Conservation (phyloP, 2,797 vertebrate species). For the Nothura maculosa region DNA sequence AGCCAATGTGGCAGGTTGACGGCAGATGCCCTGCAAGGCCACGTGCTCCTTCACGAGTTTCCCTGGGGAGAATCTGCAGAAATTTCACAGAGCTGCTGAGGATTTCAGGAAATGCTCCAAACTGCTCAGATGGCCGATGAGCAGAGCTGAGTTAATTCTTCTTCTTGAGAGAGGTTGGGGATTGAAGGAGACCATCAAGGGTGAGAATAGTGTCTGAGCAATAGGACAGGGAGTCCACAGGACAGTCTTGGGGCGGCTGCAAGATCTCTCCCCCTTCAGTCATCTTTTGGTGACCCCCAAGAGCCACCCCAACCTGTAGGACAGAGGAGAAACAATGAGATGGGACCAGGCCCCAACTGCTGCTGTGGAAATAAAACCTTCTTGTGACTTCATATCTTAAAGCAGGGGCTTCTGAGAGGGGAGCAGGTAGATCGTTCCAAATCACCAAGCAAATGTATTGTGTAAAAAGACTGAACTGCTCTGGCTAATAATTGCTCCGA, state of each 20-base stretch:
- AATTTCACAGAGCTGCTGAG: neutral
- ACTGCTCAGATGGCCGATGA: constrained; percentile 2
- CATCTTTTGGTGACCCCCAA: neutral
- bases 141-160: neutral
- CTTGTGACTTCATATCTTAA: too few species aligned
- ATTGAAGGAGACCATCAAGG: neutral
- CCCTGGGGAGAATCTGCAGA: neutral
- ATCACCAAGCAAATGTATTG: neutral
- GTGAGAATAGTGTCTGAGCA: neutral
- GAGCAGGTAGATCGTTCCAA: neutral
- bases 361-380: neutral
- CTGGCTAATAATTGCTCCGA: too few species aligned
- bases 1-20: neutral
- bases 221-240: neutral
- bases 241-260: neutral
- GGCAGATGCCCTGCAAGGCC: rapidly evolving
- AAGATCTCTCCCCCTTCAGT: neutral
- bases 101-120: neutral
- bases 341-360: neutral
- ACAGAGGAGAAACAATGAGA: neutral
- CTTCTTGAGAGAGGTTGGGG: neutral
- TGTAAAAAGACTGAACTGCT: neutral
- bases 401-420: neutral
- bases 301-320: neutral
- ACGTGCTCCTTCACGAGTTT: neutral